A percentile compares a stretch with the other conserved stretches of the same genome.
Conservation (phyloP, 2,797 vertebrate genomes). For the Rhinichthys osculus region DNA sequence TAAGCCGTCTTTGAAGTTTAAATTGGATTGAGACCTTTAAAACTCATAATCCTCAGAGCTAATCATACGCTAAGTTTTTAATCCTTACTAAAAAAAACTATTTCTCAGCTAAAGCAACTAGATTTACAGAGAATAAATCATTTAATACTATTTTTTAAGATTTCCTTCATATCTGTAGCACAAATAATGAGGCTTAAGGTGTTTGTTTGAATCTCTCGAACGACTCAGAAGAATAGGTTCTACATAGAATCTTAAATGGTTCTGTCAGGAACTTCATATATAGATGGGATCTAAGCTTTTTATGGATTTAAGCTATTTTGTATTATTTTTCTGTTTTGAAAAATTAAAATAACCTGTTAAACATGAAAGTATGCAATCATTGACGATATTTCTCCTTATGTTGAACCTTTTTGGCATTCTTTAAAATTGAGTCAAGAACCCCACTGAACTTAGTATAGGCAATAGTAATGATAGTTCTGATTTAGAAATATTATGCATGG, state of each 20-base stretch:
- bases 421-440: not conserved
- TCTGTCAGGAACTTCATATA: not conserved
- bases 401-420: not conserved
- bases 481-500: not conserved
- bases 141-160: not conserved
- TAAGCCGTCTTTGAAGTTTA: conserved; percentile 54
- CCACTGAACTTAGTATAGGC: not conserved
- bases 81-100: conserved; percentile 5
- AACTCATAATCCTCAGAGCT: conserved; percentile 42
- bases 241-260: not conserved
- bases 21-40: conserved; percentile 48
- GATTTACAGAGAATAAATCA: not conserved
- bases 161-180: not conserved
- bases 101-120: not conserved
- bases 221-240: not conserved
- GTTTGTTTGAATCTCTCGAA: not conserved
- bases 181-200: not conserved
- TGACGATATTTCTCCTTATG: not conserved
- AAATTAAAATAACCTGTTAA: not conserved
- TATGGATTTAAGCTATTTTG: not conserved
- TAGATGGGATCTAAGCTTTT: not conserved
- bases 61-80: conserved; percentile 8
- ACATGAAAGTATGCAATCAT: not conserved
- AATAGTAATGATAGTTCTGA: not conserved
- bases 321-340: too few species aligned